These are phyloP conservation scores for Oligia latruncula DNA, from an alignment of 2,888 invertebrate genomes.

Conservation along the genomic window DNA sequence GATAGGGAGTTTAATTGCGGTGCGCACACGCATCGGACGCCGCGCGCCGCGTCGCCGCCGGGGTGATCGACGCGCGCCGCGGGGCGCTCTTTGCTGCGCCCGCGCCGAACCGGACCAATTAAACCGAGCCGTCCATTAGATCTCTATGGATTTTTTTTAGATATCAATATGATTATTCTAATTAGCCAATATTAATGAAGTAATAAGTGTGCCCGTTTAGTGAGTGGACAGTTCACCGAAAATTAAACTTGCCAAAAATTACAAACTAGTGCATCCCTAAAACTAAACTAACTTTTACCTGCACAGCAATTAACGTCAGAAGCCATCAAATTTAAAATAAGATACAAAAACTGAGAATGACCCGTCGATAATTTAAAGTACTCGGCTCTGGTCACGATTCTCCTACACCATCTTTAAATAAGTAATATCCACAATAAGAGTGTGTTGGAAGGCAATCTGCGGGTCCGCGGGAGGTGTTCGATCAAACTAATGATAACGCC, in stretches of 20 bases:
- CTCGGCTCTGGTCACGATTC: slow-evolving; percentile 61
- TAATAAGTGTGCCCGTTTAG: neutral
- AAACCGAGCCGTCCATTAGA: slow-evolving; percentile 70
- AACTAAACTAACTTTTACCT: slow-evolving; percentile 30
- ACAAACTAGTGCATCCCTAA: neutral
- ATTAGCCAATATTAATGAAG: slow-evolving; percentile 37
- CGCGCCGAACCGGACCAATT: slow-evolving; percentile 79
- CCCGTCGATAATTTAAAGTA: slow-evolving; percentile 58
- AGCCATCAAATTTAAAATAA: slow-evolving; percentile 54
- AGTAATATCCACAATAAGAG: slow-evolving; percentile 83
- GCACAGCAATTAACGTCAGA: slow-evolving; percentile 45
- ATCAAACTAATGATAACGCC: slow-evolving; percentile 87
- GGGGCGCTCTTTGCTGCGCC: slow-evolving; percentile 82
- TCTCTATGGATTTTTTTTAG: slow-evolving; percentile 69
- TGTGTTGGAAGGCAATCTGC: slow-evolving; percentile 84
- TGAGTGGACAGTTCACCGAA: neutral
- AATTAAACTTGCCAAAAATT: slow-evolving; percentile 13
- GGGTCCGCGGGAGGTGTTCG: slow-evolving; percentile 87
- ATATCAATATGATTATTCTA: slow-evolving; percentile 50
- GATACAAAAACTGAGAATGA: slow-evolving; percentile 60
- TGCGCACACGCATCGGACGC: slow-evolving; percentile 79
- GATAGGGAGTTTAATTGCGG: slow-evolving; percentile 85
- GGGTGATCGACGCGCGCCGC: slow-evolving; percentile 86
- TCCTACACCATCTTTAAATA: slow-evolving; percentile 57
- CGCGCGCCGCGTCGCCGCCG: slow-evolving; percentile 79